Conservation (phyloP, 2,113 vertebrate species). For the Talpa occidentalis region DNA sequence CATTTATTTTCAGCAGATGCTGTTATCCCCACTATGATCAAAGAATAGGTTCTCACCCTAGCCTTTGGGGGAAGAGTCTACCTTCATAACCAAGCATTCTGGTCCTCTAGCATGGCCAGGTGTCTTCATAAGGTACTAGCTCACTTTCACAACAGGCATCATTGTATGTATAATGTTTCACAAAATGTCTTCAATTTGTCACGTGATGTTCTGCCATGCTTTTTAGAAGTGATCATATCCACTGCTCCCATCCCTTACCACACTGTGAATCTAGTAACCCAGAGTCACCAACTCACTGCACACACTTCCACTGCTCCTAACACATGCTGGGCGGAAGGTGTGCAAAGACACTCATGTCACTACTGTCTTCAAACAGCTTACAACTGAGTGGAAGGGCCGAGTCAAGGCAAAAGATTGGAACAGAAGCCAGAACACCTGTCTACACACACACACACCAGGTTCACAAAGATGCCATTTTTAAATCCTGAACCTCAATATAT, state of each 20-base stretch:
- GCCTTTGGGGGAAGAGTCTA: background rate
- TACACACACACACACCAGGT: background rate
- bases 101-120: background rate
- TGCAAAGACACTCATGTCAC: background rate
- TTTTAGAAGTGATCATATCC: background rate
- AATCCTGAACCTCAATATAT: background rate
- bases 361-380: background rate
- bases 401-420: background rate
- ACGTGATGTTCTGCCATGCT: background rate
- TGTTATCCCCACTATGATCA: too few relatives aligned
- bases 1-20: background rate
- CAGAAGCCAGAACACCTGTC: background rate
- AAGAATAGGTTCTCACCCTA: background rate
- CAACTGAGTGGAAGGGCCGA: background rate
- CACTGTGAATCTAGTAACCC: accelerated
- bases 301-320: too few relatives aligned
- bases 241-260: background rate
- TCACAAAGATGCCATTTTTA: background rate
- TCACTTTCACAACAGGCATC: background rate
- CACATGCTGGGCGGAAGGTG: accelerated
- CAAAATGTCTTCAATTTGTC: background rate
- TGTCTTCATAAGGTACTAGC: background rate
- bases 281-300: too few relatives aligned
- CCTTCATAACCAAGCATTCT: background rate
- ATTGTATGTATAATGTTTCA: background rate